Conservation (phyloP, 2,888 invertebrate species). For the Sinhomidia bicolor region DNA sequence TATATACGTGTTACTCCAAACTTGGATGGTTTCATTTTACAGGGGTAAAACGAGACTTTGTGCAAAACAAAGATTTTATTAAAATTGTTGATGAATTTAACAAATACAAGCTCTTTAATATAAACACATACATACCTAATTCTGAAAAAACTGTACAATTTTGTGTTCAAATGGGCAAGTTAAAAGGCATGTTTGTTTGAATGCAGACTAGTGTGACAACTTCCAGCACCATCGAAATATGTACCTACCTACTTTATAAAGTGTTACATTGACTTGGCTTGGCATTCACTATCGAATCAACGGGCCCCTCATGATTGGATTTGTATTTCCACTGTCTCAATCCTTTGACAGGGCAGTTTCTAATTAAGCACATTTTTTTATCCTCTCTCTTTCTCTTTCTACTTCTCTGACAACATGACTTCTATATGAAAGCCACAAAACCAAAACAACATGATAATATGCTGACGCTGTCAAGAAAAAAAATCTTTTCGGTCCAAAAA, state of each 20-base stretch:
- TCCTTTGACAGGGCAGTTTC: constrained; percentile 7
- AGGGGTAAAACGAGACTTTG: too few relatives aligned
- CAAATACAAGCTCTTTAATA: too few relatives aligned
- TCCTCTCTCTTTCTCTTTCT: too few relatives aligned
- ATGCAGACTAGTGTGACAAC: neutral
- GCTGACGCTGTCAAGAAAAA: constrained; percentile 25
- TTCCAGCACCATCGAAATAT: neutral
- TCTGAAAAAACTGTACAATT: neutral
- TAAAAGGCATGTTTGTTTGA: too few relatives aligned
- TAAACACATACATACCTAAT: too few relatives aligned
- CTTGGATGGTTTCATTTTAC: too few relatives aligned
- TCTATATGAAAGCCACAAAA: constrained; percentile 1
- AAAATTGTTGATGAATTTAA: too few relatives aligned
- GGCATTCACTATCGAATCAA: neutral
- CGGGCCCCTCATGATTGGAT: neutral
- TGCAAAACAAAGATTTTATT: too few relatives aligned
- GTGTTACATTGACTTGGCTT: neutral
- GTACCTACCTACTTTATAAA: too few relatives aligned
- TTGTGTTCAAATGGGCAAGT: too few relatives aligned
- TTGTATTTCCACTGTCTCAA: neutral
- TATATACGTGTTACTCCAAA: too few relatives aligned
- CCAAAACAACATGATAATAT: constrained; percentile 32
- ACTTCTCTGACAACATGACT: constrained; percentile 47
- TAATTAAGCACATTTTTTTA: constrained; percentile 54
- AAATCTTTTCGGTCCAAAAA: constrained; percentile 40